phyloP scores from a whole-genome alignment of 2,113 vertebrate genomes.

The Pagrus major region DNA sequence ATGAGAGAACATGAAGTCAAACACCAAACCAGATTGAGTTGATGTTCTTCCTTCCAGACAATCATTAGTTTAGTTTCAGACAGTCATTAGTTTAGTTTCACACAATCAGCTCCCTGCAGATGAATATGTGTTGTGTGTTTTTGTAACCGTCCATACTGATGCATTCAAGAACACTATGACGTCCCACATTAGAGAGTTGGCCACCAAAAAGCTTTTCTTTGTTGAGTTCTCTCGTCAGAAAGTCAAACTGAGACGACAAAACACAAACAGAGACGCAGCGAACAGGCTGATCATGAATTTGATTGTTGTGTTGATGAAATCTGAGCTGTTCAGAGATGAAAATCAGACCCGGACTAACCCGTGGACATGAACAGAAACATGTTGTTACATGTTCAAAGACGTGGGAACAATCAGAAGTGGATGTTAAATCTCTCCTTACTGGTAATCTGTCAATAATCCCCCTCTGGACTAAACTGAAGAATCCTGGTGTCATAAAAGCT shows the following conservation, averaged over 20 bases:
- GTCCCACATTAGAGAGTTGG: background rate
- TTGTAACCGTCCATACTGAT: background rate
- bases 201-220: background rate
- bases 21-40: no score
- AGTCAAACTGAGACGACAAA: background rate
- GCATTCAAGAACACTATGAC: background rate
- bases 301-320: no score
- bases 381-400: no score
- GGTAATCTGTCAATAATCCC: slow-evolving; percentile 48
- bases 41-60: no score
- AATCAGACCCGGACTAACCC: background rate
- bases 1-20: no score
- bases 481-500: slow-evolving; percentile 31
- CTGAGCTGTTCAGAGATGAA: background rate
- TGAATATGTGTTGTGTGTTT: no score
- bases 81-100: no score
- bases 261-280: background rate
- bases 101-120: no score
- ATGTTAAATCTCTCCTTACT: background rate
- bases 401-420: slow-evolving; percentile 17
- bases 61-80: no score
- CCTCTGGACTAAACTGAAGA: slow-evolving; percentile 6
- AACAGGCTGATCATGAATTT: background rate
- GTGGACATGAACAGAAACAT: background rate
- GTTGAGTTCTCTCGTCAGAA: background rate